phyloP scores from a whole-genome alignment of 2,113 vertebrate species.

The Chamaetylas fuelleborni region DNA sequence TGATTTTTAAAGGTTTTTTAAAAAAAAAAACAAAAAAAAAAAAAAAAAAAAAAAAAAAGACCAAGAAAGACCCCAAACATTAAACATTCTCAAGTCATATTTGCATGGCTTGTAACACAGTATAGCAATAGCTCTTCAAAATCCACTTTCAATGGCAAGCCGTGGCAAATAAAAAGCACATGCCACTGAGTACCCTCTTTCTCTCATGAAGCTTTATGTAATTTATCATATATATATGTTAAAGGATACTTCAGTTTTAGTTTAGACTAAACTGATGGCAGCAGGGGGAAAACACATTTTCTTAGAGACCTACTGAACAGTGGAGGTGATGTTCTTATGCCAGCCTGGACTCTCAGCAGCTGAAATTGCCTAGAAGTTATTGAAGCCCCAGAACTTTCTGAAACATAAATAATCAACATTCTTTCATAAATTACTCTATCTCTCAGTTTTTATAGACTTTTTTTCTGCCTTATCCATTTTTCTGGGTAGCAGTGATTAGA shows the following conservation, averaged over 20 bases:
- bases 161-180: neutral
- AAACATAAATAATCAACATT: neutral
- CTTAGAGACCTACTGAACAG: neutral
- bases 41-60: no score
- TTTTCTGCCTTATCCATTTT: neutral
- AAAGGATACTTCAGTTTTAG: neutral
- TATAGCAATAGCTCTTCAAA: neutral
- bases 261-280: neutral
- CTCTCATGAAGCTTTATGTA: neutral
- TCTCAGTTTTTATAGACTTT: neutral
- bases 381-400: neutral
- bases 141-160: neutral
- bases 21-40: neutral
- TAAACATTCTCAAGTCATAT: neutral
- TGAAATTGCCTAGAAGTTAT: neutral
- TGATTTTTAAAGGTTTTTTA: neutral
- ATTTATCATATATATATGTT: neutral
- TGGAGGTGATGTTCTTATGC: neutral
- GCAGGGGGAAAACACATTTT: neutral
- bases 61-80: neutral
- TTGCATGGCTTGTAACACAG: neutral
- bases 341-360: neutral
- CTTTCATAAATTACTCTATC: neutral
- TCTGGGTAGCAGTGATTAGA: neutral
- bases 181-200: neutral